phyloP scores from a whole-genome alignment of 2,797 vertebrate genomes.

The Poecilia gillii region DNA sequence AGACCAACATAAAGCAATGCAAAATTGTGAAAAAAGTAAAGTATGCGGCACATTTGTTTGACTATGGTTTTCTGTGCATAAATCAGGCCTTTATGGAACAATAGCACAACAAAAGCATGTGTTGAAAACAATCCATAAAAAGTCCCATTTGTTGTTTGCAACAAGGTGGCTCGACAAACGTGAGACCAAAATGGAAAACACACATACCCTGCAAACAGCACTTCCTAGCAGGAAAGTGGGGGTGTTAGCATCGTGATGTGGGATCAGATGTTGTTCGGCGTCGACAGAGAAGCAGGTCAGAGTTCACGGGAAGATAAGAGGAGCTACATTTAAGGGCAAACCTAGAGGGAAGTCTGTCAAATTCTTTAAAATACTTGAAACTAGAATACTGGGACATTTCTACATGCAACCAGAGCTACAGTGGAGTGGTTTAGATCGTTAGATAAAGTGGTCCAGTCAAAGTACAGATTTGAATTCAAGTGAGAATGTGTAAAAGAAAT shows the following conservation, averaged over 20 bases:
- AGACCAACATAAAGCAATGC: neutral
- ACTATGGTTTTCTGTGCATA: neutral
- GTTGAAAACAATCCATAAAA: neutral
- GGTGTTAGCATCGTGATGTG: neutral
- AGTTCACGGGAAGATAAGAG: neutral
- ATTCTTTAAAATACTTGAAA: neutral
- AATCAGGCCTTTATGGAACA: neutral
- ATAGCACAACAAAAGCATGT: neutral
- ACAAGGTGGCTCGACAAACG: neutral
- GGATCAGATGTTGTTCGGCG: neutral
- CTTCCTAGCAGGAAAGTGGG: neutral
- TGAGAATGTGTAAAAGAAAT: neutral
- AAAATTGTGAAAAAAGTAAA: neutral
- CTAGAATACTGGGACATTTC: neutral
- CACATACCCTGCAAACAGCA: neutral
- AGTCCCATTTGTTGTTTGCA: neutral
- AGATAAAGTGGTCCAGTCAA: neutral
- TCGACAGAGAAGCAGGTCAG: neutral
- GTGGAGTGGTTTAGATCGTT: neutral
- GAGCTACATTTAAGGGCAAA: neutral
- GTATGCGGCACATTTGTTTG: neutral
- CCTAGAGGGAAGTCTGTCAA: neutral
- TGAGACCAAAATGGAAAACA: constrained; percentile 1
- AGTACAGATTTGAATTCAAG: neutral
- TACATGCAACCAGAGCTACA: neutral